Evolutionary conservation across 2,113 vertebrate genomes (phyloP).

Genomic region (Aphelocoma coerulescens): DNA sequence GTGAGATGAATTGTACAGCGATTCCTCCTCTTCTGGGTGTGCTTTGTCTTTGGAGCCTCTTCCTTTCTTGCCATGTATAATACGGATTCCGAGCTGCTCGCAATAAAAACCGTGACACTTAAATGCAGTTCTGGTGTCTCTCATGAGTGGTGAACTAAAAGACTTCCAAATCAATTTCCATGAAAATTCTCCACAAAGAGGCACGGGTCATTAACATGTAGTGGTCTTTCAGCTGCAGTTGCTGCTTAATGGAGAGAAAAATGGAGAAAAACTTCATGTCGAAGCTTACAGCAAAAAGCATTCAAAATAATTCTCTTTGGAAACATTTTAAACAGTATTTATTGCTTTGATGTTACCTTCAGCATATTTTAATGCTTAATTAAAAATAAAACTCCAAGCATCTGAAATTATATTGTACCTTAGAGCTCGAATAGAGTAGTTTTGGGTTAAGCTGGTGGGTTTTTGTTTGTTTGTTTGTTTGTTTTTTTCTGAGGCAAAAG

Average conservation of each 20-base stretch:
- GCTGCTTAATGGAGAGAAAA: not conserved
- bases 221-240: not conserved
- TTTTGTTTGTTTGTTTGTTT: not conserved
- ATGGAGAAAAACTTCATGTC: not conserved
- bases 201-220: not conserved
- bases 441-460: not conserved
- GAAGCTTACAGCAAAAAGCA: conserved; percentile 2
- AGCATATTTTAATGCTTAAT: conserved; percentile 41
- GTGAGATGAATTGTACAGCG: not conserved
- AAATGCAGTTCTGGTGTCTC: not conserved
- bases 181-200: not conserved
- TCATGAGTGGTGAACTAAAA: not conserved
- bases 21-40: not conserved
- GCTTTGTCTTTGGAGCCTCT: not conserved
- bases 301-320: conserved; percentile 36
- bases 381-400: conserved; percentile 44
- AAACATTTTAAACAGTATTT: conserved; percentile 39
- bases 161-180: not conserved
- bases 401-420: conserved; percentile 8
- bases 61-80: not conserved
- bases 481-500: not conserved
- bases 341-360: conserved; percentile 54
- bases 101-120: rapidly evolving
- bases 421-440: not conserved
- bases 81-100: not conserved